Percentiles rank a stretch among this genome's conserved stretches.
phyloP scores from a whole-genome alignment of 2,888 invertebrate species.

The Adelphocoris suturalis region DNA sequence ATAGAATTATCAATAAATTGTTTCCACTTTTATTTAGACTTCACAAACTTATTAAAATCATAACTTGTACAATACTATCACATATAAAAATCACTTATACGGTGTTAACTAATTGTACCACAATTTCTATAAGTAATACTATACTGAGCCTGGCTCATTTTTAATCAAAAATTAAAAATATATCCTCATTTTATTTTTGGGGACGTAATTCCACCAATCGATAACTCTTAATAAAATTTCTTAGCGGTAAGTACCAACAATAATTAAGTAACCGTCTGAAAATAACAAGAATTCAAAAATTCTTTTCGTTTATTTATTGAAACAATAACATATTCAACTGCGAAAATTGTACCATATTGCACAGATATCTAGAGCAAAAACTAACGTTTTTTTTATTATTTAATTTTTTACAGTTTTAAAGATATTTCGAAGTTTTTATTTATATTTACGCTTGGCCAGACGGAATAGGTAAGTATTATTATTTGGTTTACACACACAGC shows the following conservation, averaged over 20 bases:
- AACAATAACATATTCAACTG: conserved; percentile 36
- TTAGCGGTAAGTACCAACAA: conserved; percentile 60
- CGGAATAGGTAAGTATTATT: conserved; percentile 57
- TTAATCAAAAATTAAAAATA: conserved; percentile 61
- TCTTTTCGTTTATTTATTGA: conserved; percentile 25
- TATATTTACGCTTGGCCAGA: conserved; percentile 54
- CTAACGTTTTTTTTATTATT: not conserved
- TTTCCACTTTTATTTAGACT: conserved; percentile 11
- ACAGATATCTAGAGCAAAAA: conserved; percentile 54
- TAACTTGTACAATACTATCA: conserved; percentile 69
- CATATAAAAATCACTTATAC: conserved; percentile 71
- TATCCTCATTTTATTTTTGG: conserved; percentile 50
- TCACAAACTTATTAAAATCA: conserved; percentile 46
- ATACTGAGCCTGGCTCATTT: conserved; percentile 58
- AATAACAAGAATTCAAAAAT: conserved; percentile 60
- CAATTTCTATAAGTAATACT: conserved; percentile 64
- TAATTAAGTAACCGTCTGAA: conserved; percentile 60
- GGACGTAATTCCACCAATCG: conserved; percentile 45
- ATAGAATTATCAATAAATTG: conserved; percentile 40
- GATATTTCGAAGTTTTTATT: conserved; percentile 43
- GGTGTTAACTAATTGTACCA: conserved; percentile 70
- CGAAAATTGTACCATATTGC: conserved; percentile 65
- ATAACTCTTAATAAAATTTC: conserved; percentile 60
- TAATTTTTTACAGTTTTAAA: not conserved
- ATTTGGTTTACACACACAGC: conserved; percentile 57